Conservation (phyloP, 2,113 vertebrate genomes). For the Chitala chitala region DNA sequence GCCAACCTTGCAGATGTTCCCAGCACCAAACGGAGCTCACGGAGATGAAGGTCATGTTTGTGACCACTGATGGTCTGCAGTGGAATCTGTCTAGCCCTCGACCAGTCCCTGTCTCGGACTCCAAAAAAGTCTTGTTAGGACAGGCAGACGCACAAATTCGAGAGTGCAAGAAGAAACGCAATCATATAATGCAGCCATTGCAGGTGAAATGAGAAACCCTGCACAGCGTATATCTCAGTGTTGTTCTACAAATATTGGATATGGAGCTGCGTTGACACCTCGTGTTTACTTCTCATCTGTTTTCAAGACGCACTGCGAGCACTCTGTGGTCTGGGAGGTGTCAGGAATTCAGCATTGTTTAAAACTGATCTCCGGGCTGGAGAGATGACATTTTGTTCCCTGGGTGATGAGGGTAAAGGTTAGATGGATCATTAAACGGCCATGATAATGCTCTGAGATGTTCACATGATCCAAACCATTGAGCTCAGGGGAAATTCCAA, state of each 20-base stretch:
- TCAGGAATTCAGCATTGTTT: neutral
- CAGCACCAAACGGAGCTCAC: no score
- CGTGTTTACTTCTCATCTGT: no score
- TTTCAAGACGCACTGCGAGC: no score
- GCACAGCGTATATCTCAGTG: no score
- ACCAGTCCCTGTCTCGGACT: no score
- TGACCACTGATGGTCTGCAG: no score
- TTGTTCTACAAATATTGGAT: neutral
- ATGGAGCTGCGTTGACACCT: neutral
- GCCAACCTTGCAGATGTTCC: no score
- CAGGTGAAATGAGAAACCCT: neutral
- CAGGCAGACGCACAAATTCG: neutral
- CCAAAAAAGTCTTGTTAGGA: neutral
- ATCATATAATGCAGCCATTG: neutral
- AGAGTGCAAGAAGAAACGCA: no score
- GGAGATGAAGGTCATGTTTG: no score
- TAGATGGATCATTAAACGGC: neutral
- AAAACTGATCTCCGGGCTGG: neutral
- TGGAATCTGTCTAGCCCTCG: neutral
- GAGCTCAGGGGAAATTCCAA: neutral
- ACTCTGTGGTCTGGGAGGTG: neutral
- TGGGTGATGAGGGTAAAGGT: neutral
- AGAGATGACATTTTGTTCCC: neutral
- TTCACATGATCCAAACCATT: neutral
- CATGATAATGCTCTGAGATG: neutral